Conservation (phyloP, 30 jellyfish, hydroid and myxozoan genomes). For the Pseudorhiza aurosa region DNA sequence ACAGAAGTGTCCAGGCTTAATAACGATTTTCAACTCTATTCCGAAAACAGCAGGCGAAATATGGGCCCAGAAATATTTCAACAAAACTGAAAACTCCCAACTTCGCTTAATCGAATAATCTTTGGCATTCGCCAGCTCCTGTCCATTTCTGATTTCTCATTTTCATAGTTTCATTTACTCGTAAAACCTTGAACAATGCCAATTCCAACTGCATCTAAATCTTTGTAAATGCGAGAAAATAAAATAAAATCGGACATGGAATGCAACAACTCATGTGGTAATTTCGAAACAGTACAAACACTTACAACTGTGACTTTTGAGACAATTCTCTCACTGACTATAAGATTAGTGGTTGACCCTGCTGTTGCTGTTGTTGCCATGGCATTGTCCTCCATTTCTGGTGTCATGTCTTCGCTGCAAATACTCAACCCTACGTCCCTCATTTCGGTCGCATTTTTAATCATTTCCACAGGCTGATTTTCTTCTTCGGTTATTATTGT, state of each 20-base stretch:
- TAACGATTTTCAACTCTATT: too few species aligned
- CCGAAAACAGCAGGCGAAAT: too few species aligned
- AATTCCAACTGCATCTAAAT: too few species aligned
- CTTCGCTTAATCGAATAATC: too few species aligned
- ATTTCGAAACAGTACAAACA: not conserved
- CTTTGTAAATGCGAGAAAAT: too few species aligned
- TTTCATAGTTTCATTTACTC: too few species aligned
- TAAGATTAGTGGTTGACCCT: not conserved
- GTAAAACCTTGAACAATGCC: too few species aligned
- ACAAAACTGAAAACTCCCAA: too few species aligned
- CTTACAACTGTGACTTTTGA: slow-evolving; percentile 42
- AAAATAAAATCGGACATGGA: not conserved
- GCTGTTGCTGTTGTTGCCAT: not conserved
- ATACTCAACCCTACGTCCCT: not conserved
- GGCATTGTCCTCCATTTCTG: not conserved
- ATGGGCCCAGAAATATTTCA: too few species aligned
- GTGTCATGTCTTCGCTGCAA: slow-evolving; percentile 1
- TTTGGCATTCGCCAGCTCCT: too few species aligned
- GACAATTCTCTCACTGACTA: slow-evolving; percentile 34
- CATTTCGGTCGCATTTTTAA: slow-evolving; percentile 29
- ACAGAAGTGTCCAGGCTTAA: too few species aligned
- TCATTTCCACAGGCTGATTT: slow-evolving; percentile 33
- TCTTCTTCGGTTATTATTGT: slow-evolving; percentile 37
- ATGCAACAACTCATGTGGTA: not conserved
- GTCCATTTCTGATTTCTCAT: too few species aligned